These are phyloP conservation scores for Lepidostoma basale DNA, from an alignment of 1,140 invertebrate species.

Conservation along the genomic window DNA sequence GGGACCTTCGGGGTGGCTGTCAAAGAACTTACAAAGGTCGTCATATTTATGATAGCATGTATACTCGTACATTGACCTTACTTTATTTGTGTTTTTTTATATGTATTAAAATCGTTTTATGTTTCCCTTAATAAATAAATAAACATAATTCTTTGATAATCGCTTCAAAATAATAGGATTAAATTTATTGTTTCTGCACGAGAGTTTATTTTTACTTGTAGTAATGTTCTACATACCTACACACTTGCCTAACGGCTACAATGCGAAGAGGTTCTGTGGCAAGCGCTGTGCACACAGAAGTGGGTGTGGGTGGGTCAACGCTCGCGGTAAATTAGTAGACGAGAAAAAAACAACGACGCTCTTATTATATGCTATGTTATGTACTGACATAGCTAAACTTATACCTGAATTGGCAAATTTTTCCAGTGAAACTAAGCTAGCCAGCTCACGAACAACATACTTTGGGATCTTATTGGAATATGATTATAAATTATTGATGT, in stretches of 20 bases:
- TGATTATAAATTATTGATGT: no score
- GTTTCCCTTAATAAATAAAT: no score
- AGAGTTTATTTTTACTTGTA: not conserved
- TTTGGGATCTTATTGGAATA: no score
- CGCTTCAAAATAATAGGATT: not conserved
- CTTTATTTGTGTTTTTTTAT: no score
- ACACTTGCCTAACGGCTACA: not conserved
- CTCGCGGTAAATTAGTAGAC: not conserved
- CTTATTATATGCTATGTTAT: no score
- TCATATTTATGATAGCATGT: no score
- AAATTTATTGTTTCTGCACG: not conserved
- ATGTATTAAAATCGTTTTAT: no score
- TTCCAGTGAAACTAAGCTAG: no score
- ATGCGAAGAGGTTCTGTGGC: not conserved
- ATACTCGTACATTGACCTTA: no score
- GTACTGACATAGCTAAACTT: not conserved
- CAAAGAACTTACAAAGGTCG: no score
- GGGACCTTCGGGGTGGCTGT: no score
- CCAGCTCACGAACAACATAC: no score
- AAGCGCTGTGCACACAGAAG: not conserved
- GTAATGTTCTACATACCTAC: not conserved
- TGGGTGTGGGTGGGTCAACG: not conserved
- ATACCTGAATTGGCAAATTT: not conserved
- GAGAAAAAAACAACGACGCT: slow-evolving; percentile 4
- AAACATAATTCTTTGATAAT: not conserved